phyloP scores from a whole-genome alignment of 2,797 vertebrate species.

The Acanthis flammea region DNA sequence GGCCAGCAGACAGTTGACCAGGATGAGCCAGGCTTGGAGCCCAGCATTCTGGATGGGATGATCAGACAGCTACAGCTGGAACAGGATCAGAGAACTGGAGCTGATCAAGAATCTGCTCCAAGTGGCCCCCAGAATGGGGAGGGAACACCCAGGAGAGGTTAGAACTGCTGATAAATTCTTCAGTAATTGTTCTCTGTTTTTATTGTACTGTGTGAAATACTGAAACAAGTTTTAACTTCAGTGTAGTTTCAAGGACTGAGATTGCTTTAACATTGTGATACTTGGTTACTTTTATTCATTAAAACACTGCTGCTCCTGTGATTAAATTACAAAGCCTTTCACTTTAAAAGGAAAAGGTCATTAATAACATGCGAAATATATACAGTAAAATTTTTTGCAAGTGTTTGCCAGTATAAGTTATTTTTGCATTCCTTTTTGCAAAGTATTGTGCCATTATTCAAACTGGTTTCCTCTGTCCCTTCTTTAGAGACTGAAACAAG shows the following conservation, averaged over 20 bases:
- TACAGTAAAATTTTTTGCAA: not conserved
- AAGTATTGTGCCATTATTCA: not conserved
- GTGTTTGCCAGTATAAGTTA: not conserved
- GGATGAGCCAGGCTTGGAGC: constrained; percentile 79
- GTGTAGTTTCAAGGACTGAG: not conserved
- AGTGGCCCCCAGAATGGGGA: constrained; percentile 38
- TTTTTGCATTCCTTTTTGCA: not conserved
- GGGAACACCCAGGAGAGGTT: constrained; percentile 91
- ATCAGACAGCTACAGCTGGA: constrained; percentile 87
- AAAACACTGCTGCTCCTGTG: not conserved
- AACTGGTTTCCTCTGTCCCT: not conserved
- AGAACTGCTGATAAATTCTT: not conserved
- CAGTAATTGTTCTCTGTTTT: not conserved
- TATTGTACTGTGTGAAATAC: not conserved
- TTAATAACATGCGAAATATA: not conserved
- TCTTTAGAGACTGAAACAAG: not conserved
- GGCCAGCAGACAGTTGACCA: constrained; percentile 89
- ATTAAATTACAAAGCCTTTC: not conserved
- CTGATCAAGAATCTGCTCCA: constrained; percentile 50
- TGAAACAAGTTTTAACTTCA: not conserved
- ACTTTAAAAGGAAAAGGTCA: not conserved
- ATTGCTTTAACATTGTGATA: not conserved
- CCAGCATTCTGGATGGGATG: constrained; percentile 86
- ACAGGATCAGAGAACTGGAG: constrained; percentile 79
- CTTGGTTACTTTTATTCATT: not conserved